Conservation (phyloP, 2,797 vertebrate species). For the Thamnophis elegans region DNA sequence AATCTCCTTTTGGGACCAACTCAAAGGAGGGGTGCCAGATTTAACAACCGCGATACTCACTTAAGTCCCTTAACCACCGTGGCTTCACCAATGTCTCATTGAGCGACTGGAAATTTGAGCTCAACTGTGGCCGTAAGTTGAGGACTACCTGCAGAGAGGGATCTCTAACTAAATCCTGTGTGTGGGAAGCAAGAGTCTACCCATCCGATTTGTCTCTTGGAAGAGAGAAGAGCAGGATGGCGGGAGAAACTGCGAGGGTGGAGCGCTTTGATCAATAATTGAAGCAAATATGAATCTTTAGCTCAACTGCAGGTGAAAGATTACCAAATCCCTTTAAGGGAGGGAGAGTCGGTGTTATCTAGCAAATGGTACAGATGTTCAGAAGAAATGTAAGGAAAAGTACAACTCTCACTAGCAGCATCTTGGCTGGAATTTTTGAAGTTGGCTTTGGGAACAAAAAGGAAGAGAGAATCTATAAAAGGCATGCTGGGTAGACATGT, state of each 20-base stretch:
- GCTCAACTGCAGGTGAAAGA: conserved; percentile 2
- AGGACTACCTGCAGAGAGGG: not conserved
- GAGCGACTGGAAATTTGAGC: not conserved
- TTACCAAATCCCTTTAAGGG: not conserved
- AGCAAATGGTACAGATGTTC: not conserved
- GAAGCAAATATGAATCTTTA: conserved; percentile 34
- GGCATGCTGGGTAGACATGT: not conserved
- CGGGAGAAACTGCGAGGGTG: not conserved
- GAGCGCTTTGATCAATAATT: conserved; percentile 21
- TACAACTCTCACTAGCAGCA: not conserved
- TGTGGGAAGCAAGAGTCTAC: not conserved
- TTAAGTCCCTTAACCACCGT: not conserved
- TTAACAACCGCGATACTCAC: too few relatives aligned
- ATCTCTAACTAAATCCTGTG: not conserved
- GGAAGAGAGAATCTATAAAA: not conserved
- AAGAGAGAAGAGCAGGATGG: not conserved
- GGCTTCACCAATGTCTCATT: not conserved
- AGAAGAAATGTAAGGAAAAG: not conserved
- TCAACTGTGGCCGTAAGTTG: not conserved
- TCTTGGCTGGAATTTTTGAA: not conserved
- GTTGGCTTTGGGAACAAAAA: not conserved
- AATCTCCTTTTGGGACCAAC: too few relatives aligned
- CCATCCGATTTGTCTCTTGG: not conserved
- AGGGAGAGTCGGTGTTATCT: not conserved
- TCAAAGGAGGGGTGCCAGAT: too few relatives aligned